Evolutionary conservation across 2,888 invertebrate species (phyloP).

Genomic region (Acronicta aceris): DNA sequence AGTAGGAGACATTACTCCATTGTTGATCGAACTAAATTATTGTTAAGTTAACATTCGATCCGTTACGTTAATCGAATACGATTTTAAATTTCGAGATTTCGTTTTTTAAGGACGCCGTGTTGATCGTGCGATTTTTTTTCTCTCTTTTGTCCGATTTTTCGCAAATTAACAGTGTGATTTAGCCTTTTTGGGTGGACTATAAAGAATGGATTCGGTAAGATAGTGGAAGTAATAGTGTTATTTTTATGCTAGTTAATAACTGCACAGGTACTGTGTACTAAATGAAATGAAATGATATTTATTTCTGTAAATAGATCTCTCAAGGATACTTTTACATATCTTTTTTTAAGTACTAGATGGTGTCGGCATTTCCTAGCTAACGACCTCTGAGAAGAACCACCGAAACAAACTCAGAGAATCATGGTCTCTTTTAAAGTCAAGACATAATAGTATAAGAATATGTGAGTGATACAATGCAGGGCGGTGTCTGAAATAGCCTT

Average conservation of each 20-base stretch:
- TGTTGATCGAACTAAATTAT: slow-evolving; percentile 67
- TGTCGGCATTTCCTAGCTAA: too few relatives aligned
- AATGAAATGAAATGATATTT: too few relatives aligned
- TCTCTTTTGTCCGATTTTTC: slow-evolving; percentile 41
- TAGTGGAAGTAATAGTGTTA: slow-evolving; percentile 25
- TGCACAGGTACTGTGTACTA: slow-evolving; percentile 11
- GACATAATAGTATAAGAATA: too few relatives aligned
- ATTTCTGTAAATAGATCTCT: too few relatives aligned
- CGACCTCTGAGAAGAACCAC: too few relatives aligned
- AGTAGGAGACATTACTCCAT: slow-evolving; percentile 66
- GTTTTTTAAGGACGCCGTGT: slow-evolving; percentile 61
- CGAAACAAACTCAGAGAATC: too few relatives aligned
- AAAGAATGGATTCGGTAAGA: slow-evolving; percentile 41
- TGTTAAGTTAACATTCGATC: slow-evolving; percentile 61
- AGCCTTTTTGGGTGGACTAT: slow-evolving; percentile 46
- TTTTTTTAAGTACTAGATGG: too few relatives aligned
- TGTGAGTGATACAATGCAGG: too few relatives aligned
- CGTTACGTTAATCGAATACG: slow-evolving; percentile 65
- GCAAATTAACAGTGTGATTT: slow-evolving; percentile 54
- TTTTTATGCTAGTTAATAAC: slow-evolving; percentile 44
- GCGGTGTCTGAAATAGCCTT: too few relatives aligned
- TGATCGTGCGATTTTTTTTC: slow-evolving; percentile 39
- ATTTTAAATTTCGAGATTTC: slow-evolving; percentile 65
- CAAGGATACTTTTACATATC: too few relatives aligned
- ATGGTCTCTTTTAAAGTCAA: too few relatives aligned